These are phyloP conservation scores for Tribolium freemani DNA, from an alignment of 2,888 invertebrate species.

Conservation along the genomic window DNA sequence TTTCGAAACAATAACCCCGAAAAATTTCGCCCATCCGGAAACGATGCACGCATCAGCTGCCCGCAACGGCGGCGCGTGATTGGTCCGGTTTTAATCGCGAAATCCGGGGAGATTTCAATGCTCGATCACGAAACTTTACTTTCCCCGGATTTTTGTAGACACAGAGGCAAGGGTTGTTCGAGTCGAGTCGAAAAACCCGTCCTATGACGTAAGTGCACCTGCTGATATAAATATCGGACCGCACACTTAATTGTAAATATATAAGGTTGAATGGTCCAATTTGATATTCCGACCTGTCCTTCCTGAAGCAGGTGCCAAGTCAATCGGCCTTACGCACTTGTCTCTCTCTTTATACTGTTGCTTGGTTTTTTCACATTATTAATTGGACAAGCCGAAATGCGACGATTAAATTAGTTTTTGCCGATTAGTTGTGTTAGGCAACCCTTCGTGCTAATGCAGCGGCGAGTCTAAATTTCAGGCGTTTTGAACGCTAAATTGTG, in stretches of 20 bases:
- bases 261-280: constrained; percentile 59
- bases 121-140: background rate
- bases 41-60: constrained; percentile 36
- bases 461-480: background rate
- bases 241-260: constrained; percentile 60
- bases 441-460: background rate
- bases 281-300: constrained; percentile 59
- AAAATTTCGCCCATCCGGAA: constrained; percentile 36
- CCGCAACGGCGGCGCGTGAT: constrained; percentile 6
- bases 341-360: constrained; percentile 1
- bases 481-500: background rate
- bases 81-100: constrained; percentile 14
- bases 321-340: constrained; percentile 29
- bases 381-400: constrained; percentile 30
- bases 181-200: background rate
- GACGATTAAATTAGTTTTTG: constrained; percentile 27
- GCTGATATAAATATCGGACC: constrained; percentile 57
- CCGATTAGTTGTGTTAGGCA: background rate
- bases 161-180: background rate
- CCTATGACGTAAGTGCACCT: constrained; percentile 52
- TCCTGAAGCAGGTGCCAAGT: constrained; percentile 55
- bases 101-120: background rate
- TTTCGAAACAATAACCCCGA: background rate
- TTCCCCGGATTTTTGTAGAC: background rate
- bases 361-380: constrained; percentile 14